Evolutionary conservation across 2,888 invertebrate species (phyloP).

Genomic region (Branchipolynoe longqiensis): DNA sequence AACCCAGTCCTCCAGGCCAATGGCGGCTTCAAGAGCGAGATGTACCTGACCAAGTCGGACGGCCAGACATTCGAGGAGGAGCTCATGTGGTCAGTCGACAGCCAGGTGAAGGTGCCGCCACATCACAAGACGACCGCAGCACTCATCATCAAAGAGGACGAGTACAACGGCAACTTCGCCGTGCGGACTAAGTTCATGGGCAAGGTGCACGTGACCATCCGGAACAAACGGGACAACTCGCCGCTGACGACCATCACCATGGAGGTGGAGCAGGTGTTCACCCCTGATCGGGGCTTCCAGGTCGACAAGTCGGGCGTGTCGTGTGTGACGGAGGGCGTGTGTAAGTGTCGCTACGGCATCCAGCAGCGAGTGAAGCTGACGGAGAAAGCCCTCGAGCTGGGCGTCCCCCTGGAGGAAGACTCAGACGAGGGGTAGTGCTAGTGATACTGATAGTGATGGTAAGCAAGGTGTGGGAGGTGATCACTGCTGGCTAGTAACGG

Average conservation of each 20-base stretch:
- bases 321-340: conserved; percentile 78
- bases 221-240: conserved; percentile 79
- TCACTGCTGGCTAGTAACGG: background rate
- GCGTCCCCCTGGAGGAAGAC: background rate
- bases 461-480: background rate
- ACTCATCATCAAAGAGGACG: conserved; percentile 79
- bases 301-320: conserved; percentile 72
- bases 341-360: conserved; percentile 81
- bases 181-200: conserved; percentile 79
- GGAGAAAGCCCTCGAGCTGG: conserved; percentile 66
- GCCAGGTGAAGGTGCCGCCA: conserved; percentile 79
- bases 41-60: conserved; percentile 78
- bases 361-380: conserved; percentile 81
- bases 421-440: background rate
- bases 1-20: conserved; percentile 81
- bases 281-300: conserved; percentile 72
- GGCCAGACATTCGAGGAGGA: conserved; percentile 79
- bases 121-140: conserved; percentile 79
- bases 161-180: conserved; percentile 78
- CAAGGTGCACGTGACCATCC: conserved; percentile 78
- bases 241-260: conserved; percentile 79
- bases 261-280: conserved; percentile 78
- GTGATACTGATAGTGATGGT: conserved; percentile 13
- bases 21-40: conserved; percentile 80
- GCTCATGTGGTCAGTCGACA: conserved; percentile 81